Evolutionary conservation across 2,797 vertebrate species (phyloP).

Genomic region (Eurystomus glaucurus): DNA sequence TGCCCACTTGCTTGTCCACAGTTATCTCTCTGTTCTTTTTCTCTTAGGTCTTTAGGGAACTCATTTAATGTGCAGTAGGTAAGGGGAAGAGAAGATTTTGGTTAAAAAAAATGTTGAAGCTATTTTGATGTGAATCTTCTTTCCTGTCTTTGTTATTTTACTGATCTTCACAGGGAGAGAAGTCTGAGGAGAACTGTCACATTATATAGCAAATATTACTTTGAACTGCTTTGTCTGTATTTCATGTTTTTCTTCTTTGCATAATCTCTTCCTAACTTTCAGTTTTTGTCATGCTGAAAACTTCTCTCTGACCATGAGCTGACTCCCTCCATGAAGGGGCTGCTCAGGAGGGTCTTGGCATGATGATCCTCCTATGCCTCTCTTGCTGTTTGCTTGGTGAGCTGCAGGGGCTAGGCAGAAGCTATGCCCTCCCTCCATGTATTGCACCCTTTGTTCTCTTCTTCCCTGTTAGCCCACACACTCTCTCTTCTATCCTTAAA

Average conservation of each 20-base stretch:
- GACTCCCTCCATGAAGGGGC: not conserved
- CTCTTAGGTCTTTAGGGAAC: slow-evolving; percentile 17
- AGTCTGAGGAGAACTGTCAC: not conserved
- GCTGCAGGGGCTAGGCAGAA: not conserved
- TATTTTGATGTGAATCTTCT: slow-evolving; percentile 24
- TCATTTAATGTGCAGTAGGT: slow-evolving; percentile 14
- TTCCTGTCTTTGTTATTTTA: not conserved
- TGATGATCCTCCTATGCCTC: not conserved
- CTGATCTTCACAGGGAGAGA: not conserved
- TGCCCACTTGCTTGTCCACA: not conserved
- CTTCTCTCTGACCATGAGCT: not conserved
- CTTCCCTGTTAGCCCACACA: not conserved
- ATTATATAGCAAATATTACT: not conserved
- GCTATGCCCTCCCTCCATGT: rapidly evolving
- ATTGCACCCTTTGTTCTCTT: not conserved
- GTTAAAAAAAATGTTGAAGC: not conserved
- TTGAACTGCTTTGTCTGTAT: not conserved
- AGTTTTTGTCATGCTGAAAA: not conserved
- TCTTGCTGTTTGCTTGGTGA: not conserved
- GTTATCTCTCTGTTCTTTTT: slow-evolving; percentile 25
- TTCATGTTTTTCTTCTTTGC: not conserved
- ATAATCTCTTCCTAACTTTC: not conserved
- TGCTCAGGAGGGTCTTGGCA: not conserved
- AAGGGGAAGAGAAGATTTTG: not conserved
- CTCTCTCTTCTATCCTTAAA: not conserved